A percentile compares a stretch with the other conserved stretches of the same genome.
These are phyloP conservation scores for Lasioglossum malachurum DNA, from an alignment of 2,888 invertebrate genomes.

Conservation along the genomic window DNA sequence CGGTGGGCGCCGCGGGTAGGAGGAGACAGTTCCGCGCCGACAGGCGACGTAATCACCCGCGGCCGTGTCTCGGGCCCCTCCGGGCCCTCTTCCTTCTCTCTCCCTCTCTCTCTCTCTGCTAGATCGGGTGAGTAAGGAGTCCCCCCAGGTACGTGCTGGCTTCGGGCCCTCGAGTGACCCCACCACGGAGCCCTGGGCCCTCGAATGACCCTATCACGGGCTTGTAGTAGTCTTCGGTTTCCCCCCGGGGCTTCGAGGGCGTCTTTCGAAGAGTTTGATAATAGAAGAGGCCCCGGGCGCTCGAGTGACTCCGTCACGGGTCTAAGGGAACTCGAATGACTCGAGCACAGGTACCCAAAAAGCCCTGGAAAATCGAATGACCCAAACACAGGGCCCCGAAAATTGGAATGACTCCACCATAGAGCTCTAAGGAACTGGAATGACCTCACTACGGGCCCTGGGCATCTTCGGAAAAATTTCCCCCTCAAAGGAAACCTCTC, in stretches of 20 bases:
- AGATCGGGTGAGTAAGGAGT: conserved; percentile 38
- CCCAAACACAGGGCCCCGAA: no score
- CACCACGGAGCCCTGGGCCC: conserved; percentile 28
- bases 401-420: no score
- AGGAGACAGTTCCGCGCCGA: conserved; percentile 84
- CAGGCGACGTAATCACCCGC: conserved; percentile 84
- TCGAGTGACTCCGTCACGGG: no score
- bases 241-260: no score
- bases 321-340: no score
- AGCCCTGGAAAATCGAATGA: no score
- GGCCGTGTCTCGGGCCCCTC: conserved; percentile 79
- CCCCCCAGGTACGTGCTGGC: conserved; percentile 48
- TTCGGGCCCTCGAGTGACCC: conserved; percentile 40
- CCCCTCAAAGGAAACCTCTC: not conserved
- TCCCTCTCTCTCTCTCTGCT: not conserved
- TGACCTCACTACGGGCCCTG: not conserved
- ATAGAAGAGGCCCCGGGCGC: no score
- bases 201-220: no score
- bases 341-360: no score
- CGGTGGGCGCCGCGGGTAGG: conserved; percentile 83
- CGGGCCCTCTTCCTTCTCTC: conserved; percentile 66
- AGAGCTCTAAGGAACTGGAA: not conserved
- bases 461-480: not conserved
- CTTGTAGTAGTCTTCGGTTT: no score
- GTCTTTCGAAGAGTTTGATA: no score